phyloP scores from a whole-genome alignment of 2,113 vertebrate genomes.

The Ochotona curzoniae region DNA sequence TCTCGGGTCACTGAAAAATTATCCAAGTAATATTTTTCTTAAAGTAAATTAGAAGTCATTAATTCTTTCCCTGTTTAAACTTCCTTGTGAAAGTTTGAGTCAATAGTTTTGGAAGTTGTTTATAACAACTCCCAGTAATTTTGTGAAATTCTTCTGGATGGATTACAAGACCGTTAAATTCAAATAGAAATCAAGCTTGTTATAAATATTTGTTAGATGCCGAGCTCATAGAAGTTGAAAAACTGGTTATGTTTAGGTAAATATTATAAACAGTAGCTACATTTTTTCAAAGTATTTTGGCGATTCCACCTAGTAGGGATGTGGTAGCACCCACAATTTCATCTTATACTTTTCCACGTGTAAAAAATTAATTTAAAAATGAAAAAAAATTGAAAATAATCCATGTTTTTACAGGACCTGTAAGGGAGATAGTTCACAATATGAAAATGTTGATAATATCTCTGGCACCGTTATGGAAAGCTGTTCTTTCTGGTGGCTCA shows the following conservation, averaged over 20 bases:
- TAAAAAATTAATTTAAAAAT: not conserved
- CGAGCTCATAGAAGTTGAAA: conserved; percentile 9
- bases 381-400: not conserved
- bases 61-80: not conserved
- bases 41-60: not conserved
- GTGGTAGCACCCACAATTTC: not conserved
- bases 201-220: not conserved
- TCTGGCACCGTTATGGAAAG: not conserved
- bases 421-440: not conserved
- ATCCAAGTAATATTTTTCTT: not conserved
- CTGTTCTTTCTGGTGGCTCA: not conserved
- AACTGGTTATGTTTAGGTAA: not conserved
- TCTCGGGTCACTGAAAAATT: not conserved
- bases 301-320: not conserved
- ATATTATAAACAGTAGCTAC: not conserved
- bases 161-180: not conserved
- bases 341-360: not conserved
- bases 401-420: not conserved
- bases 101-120: not conserved
- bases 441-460: not conserved
- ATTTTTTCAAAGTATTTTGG: not conserved
- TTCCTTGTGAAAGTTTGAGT: not conserved
- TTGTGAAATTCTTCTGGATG: not conserved
- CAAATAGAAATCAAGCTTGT: not conserved
- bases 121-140: not conserved